Evolutionary conservation across 2,888 invertebrate genomes (phyloP).

Genomic region (Lasioglossum pauxillum): DNA sequence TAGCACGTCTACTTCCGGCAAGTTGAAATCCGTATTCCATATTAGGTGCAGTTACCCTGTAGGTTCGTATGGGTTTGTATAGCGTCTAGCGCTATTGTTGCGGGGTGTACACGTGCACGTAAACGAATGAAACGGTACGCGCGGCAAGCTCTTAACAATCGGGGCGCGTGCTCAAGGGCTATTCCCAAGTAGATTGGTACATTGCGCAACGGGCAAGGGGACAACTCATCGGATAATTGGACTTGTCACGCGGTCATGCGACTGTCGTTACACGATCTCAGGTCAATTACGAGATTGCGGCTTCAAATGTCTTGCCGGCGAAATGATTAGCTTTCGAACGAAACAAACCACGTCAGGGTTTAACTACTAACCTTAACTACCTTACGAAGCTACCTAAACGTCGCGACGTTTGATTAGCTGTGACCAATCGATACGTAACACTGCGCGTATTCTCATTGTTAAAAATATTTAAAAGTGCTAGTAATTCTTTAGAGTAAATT

Average conservation of each 20-base stretch:
- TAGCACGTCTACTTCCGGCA: not conserved
- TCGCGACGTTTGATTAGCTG: not conserved
- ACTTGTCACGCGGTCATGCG: conserved; percentile 58
- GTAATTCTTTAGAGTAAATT: not conserved
- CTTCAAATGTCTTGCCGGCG: conserved; percentile 44
- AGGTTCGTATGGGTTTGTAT: not conserved
- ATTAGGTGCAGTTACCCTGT: not conserved
- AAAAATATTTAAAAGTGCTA: not conserved
- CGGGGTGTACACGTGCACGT: conserved; percentile 29
- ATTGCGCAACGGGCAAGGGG: conserved; percentile 49
- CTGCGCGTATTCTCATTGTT: not conserved
- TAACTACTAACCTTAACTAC: not conserved
- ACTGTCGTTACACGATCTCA: conserved; percentile 59
- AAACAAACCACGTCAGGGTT: not conserved
- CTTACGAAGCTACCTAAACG: not conserved
- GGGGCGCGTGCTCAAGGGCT: conserved; percentile 55
- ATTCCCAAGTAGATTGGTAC: conserved; percentile 61
- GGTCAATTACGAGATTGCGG: conserved; percentile 47
- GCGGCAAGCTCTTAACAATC: conserved; percentile 45
- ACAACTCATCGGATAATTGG: conserved; percentile 65
- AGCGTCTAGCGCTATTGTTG: not conserved
- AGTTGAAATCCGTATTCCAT: conserved; percentile 1
- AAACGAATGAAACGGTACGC: conserved; percentile 31
- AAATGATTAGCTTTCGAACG: conserved; percentile 3
- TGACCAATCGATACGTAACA: not conserved